Evolutionary conservation across 2,888 invertebrate species (phyloP), one percentile per base, ranked within the genome.

Genomic region (Alviniconcha strummeri): DNA sequence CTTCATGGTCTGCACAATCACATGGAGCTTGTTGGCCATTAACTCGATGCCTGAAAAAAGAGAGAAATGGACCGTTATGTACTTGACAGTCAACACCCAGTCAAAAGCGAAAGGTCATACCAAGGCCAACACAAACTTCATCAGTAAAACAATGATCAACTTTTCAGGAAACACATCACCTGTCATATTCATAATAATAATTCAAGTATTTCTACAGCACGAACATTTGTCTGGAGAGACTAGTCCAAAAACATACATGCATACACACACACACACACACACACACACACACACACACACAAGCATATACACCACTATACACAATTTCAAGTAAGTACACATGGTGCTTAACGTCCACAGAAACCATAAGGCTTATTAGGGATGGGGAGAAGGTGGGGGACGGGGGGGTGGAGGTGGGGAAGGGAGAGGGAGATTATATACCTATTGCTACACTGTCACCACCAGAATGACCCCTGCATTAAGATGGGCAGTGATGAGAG

Each of bases 1-100:
- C 7, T 96, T 95, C 80, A 97, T 96, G 54, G 94, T 94, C 85
- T 95, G 95, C 87, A 96, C 96, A 6, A 96, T 95, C 71, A 95
- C 95, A 78, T 95, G 95, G 87, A 97, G 96, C 89, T 95, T 96
- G 5, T 95, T 91, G 0, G 96, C 96, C 91, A 95, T 96, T 81
- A 95, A 95, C 88, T 97, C 97, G 90, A 97, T 96, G 0, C 97
- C 97, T 93, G 97, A 97, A 69, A 69, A 7, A 74, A 9, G 13
- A 11, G 2, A 67, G 0, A 67, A 7, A 36, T 17, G 7, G 75
- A 6, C 15, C 7, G 19, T 71, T 71, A 15, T n/a, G n/a, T n/a
- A n/a, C n/a, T n/a, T n/a, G n/a, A n/a, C n/a, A 64, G 9, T 11
- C 8, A 64, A 64, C 9, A 11, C 8, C 64, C 64, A 15, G 64